Percentiles rank a stretch among this genome's conserved stretches.
Conservation (phyloP, 2,113 vertebrate species). For the Amia ocellicauda region DNA sequence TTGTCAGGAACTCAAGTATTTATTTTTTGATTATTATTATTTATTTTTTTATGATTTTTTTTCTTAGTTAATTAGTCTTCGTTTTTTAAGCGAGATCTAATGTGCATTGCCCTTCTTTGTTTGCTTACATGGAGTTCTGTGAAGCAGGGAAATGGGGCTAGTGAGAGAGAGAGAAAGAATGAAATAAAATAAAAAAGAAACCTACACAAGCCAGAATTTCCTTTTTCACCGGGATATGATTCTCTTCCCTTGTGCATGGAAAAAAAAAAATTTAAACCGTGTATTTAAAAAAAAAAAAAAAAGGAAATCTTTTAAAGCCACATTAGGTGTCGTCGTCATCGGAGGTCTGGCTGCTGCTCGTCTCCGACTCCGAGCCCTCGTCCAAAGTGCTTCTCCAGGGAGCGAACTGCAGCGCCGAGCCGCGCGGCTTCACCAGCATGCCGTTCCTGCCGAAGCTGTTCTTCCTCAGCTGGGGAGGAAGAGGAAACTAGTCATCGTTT, state of each 20-base stretch:
- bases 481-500: too few relatives aligned
- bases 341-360: conserved; percentile 92
- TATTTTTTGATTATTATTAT: conserved; percentile 66
- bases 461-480: conserved; percentile 84
- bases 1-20: conserved; percentile 61
- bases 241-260: conserved; percentile 93
- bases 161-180: conserved; percentile 34
- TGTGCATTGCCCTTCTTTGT: conserved; percentile 65
- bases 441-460: conserved; percentile 89
- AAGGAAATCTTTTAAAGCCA: conserved; percentile 64
- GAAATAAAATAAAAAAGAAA: conserved; percentile 55
- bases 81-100: conserved; percentile 64
- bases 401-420: conserved; percentile 81
- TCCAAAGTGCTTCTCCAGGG: conserved; percentile 90
- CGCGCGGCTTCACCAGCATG: conserved; percentile 74
- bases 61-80: conserved; percentile 73
- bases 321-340: conserved; percentile 93
- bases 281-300: conserved; percentile 72
- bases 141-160: conserved; percentile 71
- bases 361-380: conserved; percentile 90
- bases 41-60: conserved; percentile 68
- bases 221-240: conserved; percentile 84
- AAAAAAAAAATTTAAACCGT: conserved; percentile 58
- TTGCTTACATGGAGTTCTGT: conserved; percentile 73
- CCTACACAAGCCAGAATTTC: conserved; percentile 67